Evolutionary conservation across 2,888 invertebrate genomes (phyloP).

Genomic region (Ornithoptera alexandrae): DNA sequence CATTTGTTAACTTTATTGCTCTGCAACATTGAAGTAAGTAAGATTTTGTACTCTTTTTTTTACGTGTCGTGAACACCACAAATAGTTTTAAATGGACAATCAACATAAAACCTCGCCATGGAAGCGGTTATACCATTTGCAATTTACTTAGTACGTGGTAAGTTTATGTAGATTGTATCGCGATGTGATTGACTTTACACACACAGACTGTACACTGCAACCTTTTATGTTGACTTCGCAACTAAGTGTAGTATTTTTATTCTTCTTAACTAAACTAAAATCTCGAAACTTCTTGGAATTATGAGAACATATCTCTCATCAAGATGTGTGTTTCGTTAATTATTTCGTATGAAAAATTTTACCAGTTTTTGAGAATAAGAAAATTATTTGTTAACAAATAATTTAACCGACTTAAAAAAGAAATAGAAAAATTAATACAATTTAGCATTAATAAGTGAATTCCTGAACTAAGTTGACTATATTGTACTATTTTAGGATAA

Average conservation of each 20-base stretch:
- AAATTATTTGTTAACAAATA: too few species aligned
- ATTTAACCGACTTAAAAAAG: too few species aligned
- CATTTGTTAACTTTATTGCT: too few species aligned
- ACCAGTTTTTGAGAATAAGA: too few species aligned
- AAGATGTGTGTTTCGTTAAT: neutral
- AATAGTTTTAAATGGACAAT: neutral
- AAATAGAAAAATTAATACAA: too few species aligned
- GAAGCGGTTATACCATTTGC: neutral
- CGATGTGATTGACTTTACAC: conserved; percentile 1
- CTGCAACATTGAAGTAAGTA: too few species aligned
- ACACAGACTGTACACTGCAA: neutral
- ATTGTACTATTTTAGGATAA: too few species aligned
- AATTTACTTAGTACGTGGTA: conserved; percentile 3
- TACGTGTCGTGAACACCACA: neutral
- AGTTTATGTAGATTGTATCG: conserved; percentile 1
- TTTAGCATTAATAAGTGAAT: too few species aligned
- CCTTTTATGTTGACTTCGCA: neutral
- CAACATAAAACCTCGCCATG: neutral
- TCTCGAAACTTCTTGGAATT: neutral
- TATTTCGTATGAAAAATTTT: too few species aligned
- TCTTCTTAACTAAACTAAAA: neutral
- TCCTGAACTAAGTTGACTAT: too few species aligned
- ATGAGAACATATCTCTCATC: neutral
- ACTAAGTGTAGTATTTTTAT: neutral
- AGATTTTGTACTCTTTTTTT: too few species aligned